Base-by-base conservation (phyloP, 92 coral and sea anemone genomes). In the Porites evermanni region DNA sequence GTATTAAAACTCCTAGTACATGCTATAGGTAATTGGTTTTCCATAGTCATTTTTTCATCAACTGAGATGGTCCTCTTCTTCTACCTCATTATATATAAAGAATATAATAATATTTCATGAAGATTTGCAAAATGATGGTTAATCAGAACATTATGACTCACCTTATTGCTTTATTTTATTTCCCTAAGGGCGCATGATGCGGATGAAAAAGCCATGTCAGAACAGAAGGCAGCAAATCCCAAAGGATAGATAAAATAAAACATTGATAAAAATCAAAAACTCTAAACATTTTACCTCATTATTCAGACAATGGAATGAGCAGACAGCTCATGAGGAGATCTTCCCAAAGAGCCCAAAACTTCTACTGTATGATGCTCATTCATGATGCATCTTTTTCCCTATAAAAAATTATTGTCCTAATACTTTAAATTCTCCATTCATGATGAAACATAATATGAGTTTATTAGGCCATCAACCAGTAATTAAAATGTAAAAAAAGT, bases 121-220 rank as follows among this genome's bases (percentile, higher is more conserved):
- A 54, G 8, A 54, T 54, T 38, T 38, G 47, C 16, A 54, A 54
- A 2, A 54, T 54, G 60, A 13, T 54, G 60, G 16, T 13, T 11
- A 54, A 54, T 54, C 60, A 54, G 60, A 56, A 11, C 16, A 5
- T n/a, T 29, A 18, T 7, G 12, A 47, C 7, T n/a, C 72, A 67
- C 72, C 12, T 18, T 24, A 67, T 19, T 2, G 77, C 29, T 59
- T 32, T 21, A 11, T 44, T 10, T 73, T 56, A 17, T 59, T 63
- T 32, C 79, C 79, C 6, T 85, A 96, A 29, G 99, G 85, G 97
- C 98, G 5, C 98, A 96, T 83, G 99, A 96, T 93, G 99, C 99
- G 1, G 99, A 96, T 79, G 98, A 95, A 84, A 96, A 96, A 67
- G 99, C 99, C 29, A 93, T 93, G 96, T 88, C 92, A 19, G 93